Base-by-base conservation (phyloP, 2,113 vertebrate genomes). In the Gorsachius goisagi region DNA sequence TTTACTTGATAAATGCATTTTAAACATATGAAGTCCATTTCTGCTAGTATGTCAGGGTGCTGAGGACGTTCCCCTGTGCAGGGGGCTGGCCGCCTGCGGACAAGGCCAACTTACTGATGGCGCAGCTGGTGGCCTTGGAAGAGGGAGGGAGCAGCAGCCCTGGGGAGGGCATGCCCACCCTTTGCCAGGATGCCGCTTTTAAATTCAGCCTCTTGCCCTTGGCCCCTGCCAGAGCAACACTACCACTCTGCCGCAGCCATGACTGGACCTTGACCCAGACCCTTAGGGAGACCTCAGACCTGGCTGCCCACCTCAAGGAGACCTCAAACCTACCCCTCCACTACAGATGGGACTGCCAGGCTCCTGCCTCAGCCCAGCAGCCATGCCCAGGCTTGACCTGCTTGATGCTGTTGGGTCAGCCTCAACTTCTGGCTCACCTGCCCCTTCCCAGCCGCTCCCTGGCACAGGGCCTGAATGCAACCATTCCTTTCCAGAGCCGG, bases 331-430 rank as follows among this genome's bases (percentile, higher is more conserved):
- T 7, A 4, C 30, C 20, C 17, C 62, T 13, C 17, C 7, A 5
- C 33, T 12, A 6, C 28, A 23, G 33, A 7, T 12, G 0, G 0
- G 41, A n/a, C 24, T 28, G 2, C 2, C 0, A 0, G 15, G 58
- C 58, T 11, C 35, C 50, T 20, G 20, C 0, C 3, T 7, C 8
- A 2, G 60, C 44, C 58, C 10, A 47, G 66, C 11, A 2, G 76
- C 58, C 50, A 2, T 8, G 2, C 49, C 35, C 28, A 8, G 15
- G 44, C 63, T 49, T 1, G 44, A 35, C 63, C 47, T 0, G 1
- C 85, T 62, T 28, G 0, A 1, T 0, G 2, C 21, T 5, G 52
- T 3, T 2, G 78, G 33, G 50, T 35, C 1, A 1, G 73, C 47
- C 52, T 53, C 5, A 0, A 66, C 22, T 63, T 9, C 68, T 13